These are phyloP conservation scores for Actinia equina DNA, from an alignment of 64 coral and sea anemone genomes.

Conservation along the genomic window DNA sequence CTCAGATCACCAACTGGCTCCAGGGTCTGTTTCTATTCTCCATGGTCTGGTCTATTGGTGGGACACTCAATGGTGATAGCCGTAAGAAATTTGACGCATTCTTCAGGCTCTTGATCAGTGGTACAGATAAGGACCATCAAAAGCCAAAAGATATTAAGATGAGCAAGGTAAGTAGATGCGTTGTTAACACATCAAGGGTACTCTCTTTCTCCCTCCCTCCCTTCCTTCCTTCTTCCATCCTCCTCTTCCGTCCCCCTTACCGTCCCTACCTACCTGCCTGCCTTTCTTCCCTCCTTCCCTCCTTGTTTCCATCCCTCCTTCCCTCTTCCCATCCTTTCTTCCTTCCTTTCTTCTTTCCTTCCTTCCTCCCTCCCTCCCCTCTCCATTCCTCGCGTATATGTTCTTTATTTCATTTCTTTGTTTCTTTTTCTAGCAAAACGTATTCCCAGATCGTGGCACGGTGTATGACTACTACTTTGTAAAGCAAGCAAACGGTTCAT, in stretches of 20 bases:
- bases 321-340: neutral
- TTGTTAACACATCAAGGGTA: neutral
- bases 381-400: neutral
- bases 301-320: neutral
- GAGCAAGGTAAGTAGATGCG: conserved; percentile 47
- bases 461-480: conserved; percentile 99
- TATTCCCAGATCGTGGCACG: conserved; percentile 92
- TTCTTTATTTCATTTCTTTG: neutral
- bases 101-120: conserved; percentile 90
- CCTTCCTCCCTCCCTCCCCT: neutral
- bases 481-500: conserved; percentile 92
- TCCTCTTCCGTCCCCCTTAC: no score
- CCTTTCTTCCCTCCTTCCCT: neutral
- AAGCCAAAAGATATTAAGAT: conserved; percentile 97
- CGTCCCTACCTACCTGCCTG: no score
- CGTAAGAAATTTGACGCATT: conserved; percentile 95
- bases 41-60: conserved; percentile 85
- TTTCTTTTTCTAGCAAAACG: conserved; percentile 67
- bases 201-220: neutral
- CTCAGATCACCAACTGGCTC: conserved; percentile 92
- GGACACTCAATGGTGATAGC: conserved; percentile 83
- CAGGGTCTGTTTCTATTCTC: conserved; percentile 88
- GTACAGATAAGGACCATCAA: conserved; percentile 96
- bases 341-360: neutral
- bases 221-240: no score